Conservation (phyloP, 2,797 vertebrate genomes). For the Mus spretus region DNA sequence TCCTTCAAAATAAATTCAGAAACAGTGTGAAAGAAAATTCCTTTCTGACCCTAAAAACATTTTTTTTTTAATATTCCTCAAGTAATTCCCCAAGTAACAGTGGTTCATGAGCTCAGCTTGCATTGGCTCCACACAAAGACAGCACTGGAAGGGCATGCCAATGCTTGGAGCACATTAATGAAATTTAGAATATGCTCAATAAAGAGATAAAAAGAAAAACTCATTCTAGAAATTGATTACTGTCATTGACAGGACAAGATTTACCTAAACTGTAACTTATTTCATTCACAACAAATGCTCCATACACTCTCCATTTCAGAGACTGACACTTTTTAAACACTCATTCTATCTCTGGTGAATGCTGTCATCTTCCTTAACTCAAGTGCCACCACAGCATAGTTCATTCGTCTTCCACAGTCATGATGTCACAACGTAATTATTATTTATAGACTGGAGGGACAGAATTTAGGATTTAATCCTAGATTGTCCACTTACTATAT, state of each 20-base stretch:
- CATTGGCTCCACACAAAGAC: neutral
- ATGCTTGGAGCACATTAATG: neutral
- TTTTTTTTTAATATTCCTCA: neutral
- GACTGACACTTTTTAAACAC: neutral
- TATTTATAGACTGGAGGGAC: neutral
- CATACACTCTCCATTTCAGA: neutral
- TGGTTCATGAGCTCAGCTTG: neutral
- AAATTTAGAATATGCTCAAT: no score
- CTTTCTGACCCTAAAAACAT: neutral
- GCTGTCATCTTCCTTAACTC: neutral
- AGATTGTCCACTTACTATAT: neutral
- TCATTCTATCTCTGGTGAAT: neutral
- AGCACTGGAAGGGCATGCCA: neutral
- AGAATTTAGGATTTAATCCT: neutral
- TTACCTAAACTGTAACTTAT: neutral
- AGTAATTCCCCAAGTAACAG: neutral
- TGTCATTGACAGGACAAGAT: neutral
- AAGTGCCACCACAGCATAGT: neutral
- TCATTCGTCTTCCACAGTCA: neutral
- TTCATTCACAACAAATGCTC: neutral
- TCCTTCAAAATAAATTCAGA: constrained; percentile 41
- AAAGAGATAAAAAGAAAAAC: neutral
- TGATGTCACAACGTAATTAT: neutral
- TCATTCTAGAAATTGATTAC: neutral
- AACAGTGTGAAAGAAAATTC: neutral